Conservation (phyloP, 2,797 vertebrate genomes). For the Gymnocypris eckloni region DNA sequence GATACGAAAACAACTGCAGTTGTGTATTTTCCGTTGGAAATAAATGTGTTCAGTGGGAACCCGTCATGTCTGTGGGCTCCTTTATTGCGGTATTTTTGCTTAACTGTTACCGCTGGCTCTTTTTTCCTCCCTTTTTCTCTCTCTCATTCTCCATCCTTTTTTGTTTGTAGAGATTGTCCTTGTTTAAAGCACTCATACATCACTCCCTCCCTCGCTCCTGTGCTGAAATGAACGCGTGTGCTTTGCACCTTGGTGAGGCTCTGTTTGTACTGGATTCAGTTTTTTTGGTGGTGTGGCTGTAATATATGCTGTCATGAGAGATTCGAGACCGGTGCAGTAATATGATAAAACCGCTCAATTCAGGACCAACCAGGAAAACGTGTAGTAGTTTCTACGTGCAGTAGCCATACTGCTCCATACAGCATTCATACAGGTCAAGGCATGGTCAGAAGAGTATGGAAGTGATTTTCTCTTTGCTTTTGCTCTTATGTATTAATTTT, state of each 20-base stretch:
- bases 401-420: constrained; percentile 9
- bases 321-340: constrained; percentile 62
- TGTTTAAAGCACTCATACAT: constrained; percentile 37
- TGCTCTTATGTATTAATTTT: constrained; percentile 2
- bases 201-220: constrained; percentile 24
- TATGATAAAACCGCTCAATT: constrained; percentile 73
- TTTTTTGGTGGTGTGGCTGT: constrained; percentile 70
- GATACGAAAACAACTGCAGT: constrained; percentile 6
- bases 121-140: not conserved
- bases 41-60: not conserved
- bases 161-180: constrained; percentile 39
- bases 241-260: constrained; percentile 26
- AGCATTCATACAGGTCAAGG: constrained; percentile 59
- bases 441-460: constrained; percentile 97
- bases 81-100: constrained; percentile 16
- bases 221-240: constrained; percentile 9
- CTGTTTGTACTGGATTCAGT: constrained; percentile 77
- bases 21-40: not conserved
- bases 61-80: not conserved
- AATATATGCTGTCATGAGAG: constrained; percentile 80
- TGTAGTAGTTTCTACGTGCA: constrained; percentile 58
- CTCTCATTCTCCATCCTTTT: constrained; percentile 12
- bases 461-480: constrained; percentile 65
- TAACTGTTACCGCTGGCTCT: constrained; percentile 14
- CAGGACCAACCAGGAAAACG: constrained; percentile 12